A percentile compares a stretch with the other conserved stretches of the same genome.
These are phyloP conservation scores for Myocastor coypus DNA, from an alignment of 2,113 vertebrate species.

Conservation along the genomic window DNA sequence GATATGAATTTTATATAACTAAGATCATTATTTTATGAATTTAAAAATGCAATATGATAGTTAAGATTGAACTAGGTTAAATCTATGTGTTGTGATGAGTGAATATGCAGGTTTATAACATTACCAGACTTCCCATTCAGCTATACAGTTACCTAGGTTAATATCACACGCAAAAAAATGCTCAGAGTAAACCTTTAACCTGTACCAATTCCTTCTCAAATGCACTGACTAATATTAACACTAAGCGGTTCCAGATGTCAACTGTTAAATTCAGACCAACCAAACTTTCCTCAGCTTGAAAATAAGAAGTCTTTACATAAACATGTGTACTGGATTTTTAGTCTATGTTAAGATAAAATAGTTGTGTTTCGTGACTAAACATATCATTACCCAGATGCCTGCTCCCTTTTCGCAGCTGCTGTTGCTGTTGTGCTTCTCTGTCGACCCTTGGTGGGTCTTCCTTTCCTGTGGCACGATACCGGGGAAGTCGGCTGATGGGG, in stretches of 20 bases:
- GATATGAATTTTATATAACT: not conserved
- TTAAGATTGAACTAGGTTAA: slow-evolving; percentile 28
- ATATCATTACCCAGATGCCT: slow-evolving; percentile 82
- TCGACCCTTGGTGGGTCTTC: slow-evolving; percentile 52
- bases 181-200: slow-evolving; percentile 29
- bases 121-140: not conserved
- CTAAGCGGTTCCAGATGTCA: slow-evolving; percentile 80
- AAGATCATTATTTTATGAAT: not conserved
- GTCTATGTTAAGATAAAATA: slow-evolving; percentile 81
- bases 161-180: not conserved
- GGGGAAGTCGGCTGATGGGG: slow-evolving; percentile 71
- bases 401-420: slow-evolving; percentile 79
- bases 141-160: not conserved
- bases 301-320: slow-evolving; percentile 74
- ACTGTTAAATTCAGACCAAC: slow-evolving; percentile 74
- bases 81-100: not conserved
- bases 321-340: slow-evolving; percentile 71
- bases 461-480: slow-evolving; percentile 17
- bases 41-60: not conserved
- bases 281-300: slow-evolving; percentile 73
- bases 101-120: not conserved
- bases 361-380: slow-evolving; percentile 82
- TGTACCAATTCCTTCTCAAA: slow-evolving; percentile 49
- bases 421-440: slow-evolving; percentile 39
- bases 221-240: slow-evolving; percentile 79